Conservation (phyloP, 1,140 invertebrate genomes). For the Brachionus paranguensis region DNA sequence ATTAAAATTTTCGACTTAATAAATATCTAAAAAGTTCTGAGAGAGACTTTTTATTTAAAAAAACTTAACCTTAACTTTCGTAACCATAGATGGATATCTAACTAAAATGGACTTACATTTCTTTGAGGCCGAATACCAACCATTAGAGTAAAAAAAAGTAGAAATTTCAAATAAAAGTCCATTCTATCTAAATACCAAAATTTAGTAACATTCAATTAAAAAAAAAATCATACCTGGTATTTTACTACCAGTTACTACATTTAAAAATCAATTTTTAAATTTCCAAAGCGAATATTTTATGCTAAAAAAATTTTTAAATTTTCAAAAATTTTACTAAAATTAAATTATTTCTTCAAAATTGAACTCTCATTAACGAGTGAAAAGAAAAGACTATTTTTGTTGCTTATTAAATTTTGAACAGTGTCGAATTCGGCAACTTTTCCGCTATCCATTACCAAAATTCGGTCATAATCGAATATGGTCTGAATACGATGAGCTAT, state of each 20-base stretch:
- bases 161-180: not conserved
- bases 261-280: not conserved
- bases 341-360: not conserved
- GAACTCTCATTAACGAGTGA: not conserved
- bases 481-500: constrained; percentile 58
- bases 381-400: constrained; percentile 63
- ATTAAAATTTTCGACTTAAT: no score
- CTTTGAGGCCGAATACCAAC: not conserved
- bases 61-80: not conserved
- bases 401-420: constrained; percentile 65
- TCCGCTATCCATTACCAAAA: constrained; percentile 72
- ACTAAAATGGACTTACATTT: not conserved
- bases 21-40: not conserved
- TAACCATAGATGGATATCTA: not conserved
- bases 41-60: not conserved
- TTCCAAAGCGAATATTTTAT: not conserved
- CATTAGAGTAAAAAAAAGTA: not conserved
- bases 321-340: not conserved
- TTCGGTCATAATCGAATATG: constrained; percentile 55
- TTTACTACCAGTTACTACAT: not conserved
- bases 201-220: not conserved
- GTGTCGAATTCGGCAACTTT: constrained; percentile 71
- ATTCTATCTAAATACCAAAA: not conserved
- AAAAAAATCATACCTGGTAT: not conserved
- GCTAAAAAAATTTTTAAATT: not conserved